Percentiles rank a stretch among this genome's conserved stretches.
phyloP scores from a whole-genome alignment of 2,888 invertebrate species.

The Ormyrus rosae region DNA sequence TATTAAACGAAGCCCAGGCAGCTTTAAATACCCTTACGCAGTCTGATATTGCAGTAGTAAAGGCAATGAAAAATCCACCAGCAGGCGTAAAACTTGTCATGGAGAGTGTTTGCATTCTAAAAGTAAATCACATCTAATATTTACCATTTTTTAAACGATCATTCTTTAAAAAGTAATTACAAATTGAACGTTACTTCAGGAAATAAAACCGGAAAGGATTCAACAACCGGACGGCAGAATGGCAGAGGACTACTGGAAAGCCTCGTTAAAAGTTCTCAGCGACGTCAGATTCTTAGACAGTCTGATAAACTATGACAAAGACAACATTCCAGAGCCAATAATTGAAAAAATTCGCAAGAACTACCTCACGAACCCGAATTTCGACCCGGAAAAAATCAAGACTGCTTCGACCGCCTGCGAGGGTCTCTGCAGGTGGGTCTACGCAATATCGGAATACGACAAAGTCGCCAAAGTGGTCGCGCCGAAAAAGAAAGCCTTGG shows the following conservation, averaged over 20 bases:
- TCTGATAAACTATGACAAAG: conserved; percentile 92
- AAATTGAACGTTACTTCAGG: conserved; percentile 74
- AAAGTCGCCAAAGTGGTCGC: conserved; percentile 93
- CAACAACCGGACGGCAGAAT: conserved; percentile 90
- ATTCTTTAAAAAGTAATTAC: no score
- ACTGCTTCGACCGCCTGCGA: conserved; percentile 93
- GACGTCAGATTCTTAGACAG: conserved; percentile 95
- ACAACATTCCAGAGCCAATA: conserved; percentile 89
- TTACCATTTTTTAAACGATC: no score
- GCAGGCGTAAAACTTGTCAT: conserved; percentile 92
- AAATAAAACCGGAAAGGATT: conserved; percentile 91
- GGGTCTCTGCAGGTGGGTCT: conserved; percentile 95
- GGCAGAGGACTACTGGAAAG: conserved; percentile 95
- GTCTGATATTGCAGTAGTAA: conserved; percentile 93
- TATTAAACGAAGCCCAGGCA: conserved; percentile 89
- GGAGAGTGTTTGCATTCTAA: conserved; percentile 96
- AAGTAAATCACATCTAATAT: conserved; percentile 76
- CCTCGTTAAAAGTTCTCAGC: conserved; percentile 90
- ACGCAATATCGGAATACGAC: conserved; percentile 96
- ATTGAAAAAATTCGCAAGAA: conserved; percentile 90
- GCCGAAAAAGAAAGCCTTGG: conserved; percentile 94
- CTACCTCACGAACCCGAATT: conserved; percentile 89
- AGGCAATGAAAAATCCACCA: conserved; percentile 98
- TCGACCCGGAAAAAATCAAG: conserved; percentile 94
- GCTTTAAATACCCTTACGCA: conserved; percentile 94